phyloP scores from a whole-genome alignment of 2,797 vertebrate species.

The Australoheros facetus region DNA sequence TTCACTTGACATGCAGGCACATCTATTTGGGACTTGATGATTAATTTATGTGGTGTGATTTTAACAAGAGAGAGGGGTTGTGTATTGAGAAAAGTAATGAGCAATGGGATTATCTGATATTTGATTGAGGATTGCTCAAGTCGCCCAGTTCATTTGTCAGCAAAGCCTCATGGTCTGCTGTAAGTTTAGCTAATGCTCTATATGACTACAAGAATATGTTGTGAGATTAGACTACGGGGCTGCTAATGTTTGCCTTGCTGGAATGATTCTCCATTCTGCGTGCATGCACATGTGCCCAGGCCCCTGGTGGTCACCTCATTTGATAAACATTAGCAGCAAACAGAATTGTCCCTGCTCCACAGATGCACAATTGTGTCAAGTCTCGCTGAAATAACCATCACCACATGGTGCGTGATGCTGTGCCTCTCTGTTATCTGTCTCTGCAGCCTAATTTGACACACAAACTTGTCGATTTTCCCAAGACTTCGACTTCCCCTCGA shows the following conservation, averaged over 20 bases:
- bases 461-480: constrained; percentile 7
- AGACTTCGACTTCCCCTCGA: constrained; percentile 26
- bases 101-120: constrained; percentile 44
- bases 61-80: constrained; percentile 7
- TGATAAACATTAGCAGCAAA: constrained; percentile 17
- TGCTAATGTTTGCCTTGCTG: constrained; percentile 18
- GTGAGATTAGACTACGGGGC: constrained; percentile 1
- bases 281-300: background rate
- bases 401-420: constrained; percentile 16
- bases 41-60: constrained; percentile 53
- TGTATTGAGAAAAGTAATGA: constrained; percentile 28
- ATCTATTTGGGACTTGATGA: constrained; percentile 46
- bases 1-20: constrained; percentile 19
- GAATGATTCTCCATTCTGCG: background rate
- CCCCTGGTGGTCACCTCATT: constrained; percentile 21
- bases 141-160: constrained; percentile 24
- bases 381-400: constrained; percentile 2
- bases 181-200: constrained; percentile 17
- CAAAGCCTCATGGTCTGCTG: background rate
- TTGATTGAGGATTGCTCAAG: constrained; percentile 44
- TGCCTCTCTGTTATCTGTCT: background rate
- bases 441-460: constrained; percentile 16
- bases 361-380: constrained; percentile 24
- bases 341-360: constrained; percentile 15
- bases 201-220: constrained; percentile 21